These are phyloP conservation scores for Drosophila albomicans DNA, from an alignment of 1,140 invertebrate species.

Conservation along the genomic window DNA sequence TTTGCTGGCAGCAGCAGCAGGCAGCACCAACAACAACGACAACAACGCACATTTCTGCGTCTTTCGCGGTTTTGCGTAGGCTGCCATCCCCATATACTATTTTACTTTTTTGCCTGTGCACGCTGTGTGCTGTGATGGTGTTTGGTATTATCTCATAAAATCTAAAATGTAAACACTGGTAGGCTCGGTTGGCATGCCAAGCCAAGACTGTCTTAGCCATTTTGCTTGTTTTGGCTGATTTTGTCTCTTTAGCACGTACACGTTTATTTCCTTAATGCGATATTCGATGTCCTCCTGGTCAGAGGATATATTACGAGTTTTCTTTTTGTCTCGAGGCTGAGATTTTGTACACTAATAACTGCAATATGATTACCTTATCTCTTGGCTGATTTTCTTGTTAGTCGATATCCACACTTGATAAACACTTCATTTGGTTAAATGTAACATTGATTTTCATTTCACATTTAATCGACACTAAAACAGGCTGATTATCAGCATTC, in stretches of 20 bases:
- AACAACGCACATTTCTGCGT: slow-evolving; percentile 34
- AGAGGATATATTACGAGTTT: slow-evolving; percentile 14
- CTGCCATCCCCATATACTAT: neutral
- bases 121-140: slow-evolving; percentile 56
- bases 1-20: slow-evolving; percentile 38
- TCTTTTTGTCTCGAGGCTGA: neutral
- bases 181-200: slow-evolving; percentile 31
- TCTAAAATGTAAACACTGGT: slow-evolving; percentile 79
- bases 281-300: slow-evolving; percentile 37
- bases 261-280: slow-evolving; percentile 64
- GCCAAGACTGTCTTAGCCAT: neutral
- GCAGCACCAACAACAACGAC: slow-evolving; percentile 45
- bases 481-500: neutral
- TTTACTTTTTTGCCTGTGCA: slow-evolving; percentile 12
- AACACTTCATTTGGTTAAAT: neutral
- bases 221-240: slow-evolving; percentile 21
- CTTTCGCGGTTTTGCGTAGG: slow-evolving; percentile 41
- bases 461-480: slow-evolving; percentile 16
- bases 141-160: slow-evolving; percentile 80
- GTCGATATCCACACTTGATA: slow-evolving; percentile 8
- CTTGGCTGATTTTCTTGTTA: neutral
- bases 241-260: slow-evolving; percentile 64
- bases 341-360: slow-evolving; percentile 7
- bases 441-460: slow-evolving; percentile 1
- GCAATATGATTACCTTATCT: slow-evolving; percentile 22